Conservation (phyloP, 2,113 vertebrate species). For the Mesoclemmys tuberculata region DNA sequence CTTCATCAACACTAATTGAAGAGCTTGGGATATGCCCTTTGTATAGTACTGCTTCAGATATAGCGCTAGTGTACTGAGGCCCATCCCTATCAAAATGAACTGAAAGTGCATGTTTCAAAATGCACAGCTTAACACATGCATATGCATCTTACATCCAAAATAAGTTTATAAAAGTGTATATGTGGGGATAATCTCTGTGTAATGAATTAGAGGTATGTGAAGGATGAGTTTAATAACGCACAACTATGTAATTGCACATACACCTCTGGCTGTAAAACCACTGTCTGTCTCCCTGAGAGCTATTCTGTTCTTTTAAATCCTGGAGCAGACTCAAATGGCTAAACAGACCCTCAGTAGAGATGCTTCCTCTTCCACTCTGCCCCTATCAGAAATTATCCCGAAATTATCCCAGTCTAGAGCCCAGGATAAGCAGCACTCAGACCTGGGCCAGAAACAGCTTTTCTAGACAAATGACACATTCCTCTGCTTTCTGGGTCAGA, state of each 20-base stretch:
- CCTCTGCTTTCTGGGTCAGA: not conserved
- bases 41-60: fast-evolving
- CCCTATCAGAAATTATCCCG: not conserved
- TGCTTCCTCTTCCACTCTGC: not conserved
- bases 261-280: not conserved
- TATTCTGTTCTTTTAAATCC: not conserved
- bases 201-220: fast-evolving
- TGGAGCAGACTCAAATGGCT: not conserved
- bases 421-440: not conserved
- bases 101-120: fast-evolving
- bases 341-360: not conserved
- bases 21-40: not conserved
- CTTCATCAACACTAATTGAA: not conserved
- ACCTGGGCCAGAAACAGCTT: not conserved
- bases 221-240: not conserved
- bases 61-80: not conserved
- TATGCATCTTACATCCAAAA: not conserved
- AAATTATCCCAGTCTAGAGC: not conserved
- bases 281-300: not conserved
- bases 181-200: not conserved
- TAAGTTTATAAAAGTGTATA: not conserved
- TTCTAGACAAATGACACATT: not conserved
- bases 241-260: not conserved
- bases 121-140: not conserved
- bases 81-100: not conserved